Evolutionary conservation across 2,888 invertebrate genomes (phyloP).

Genomic region (Drosophila neonasuta): DNA sequence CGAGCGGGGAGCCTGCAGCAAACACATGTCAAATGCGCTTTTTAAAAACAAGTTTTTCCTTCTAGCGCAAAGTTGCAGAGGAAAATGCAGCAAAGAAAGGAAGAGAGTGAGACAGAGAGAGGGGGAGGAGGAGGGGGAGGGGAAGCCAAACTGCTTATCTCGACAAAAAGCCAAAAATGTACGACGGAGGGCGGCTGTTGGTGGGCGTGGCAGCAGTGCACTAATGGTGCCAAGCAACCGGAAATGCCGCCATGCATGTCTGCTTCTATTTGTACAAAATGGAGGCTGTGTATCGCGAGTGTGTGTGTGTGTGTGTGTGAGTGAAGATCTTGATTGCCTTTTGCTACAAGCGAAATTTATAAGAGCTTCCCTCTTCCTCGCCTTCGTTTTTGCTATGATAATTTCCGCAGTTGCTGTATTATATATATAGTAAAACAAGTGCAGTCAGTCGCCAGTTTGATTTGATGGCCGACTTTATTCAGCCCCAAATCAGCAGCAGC

Average conservation of each 20-base stretch:
- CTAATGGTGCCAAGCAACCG: slow-evolving; percentile 79
- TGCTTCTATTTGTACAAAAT: slow-evolving; percentile 68
- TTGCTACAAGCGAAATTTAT: slow-evolving; percentile 64
- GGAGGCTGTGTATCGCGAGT: slow-evolving; percentile 68
- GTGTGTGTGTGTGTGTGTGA: slow-evolving; percentile 31
- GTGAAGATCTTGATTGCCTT: slow-evolving; percentile 73
- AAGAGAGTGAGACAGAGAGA: background rate
- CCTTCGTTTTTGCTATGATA: slow-evolving; percentile 63
- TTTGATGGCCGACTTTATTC: slow-evolving; percentile 56
- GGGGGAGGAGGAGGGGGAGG: background rate
- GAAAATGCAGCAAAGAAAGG: no score
- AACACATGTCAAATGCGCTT: slow-evolving; percentile 75
- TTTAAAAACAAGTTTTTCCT: slow-evolving; percentile 77
- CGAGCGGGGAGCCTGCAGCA: slow-evolving; percentile 55
- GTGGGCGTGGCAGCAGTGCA: slow-evolving; percentile 65
- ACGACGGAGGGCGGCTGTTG: background rate
- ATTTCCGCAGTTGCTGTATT: slow-evolving; percentile 66
- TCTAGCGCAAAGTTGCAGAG: slow-evolving; percentile 63
- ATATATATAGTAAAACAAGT: slow-evolving; percentile 68
- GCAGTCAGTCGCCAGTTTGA: slow-evolving; percentile 57
- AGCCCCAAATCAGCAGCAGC: slow-evolving; percentile 16
- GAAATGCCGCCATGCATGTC: slow-evolving; percentile 78
- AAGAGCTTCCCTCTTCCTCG: slow-evolving; percentile 34
- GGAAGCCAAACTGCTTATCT: slow-evolving; percentile 69
- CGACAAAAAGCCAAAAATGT: slow-evolving; percentile 70